Evolutionary conservation across 2,888 invertebrate genomes (phyloP), one percentile per base, ranked within the genome.

Genomic region (Eupithecia subumbrata): DNA sequence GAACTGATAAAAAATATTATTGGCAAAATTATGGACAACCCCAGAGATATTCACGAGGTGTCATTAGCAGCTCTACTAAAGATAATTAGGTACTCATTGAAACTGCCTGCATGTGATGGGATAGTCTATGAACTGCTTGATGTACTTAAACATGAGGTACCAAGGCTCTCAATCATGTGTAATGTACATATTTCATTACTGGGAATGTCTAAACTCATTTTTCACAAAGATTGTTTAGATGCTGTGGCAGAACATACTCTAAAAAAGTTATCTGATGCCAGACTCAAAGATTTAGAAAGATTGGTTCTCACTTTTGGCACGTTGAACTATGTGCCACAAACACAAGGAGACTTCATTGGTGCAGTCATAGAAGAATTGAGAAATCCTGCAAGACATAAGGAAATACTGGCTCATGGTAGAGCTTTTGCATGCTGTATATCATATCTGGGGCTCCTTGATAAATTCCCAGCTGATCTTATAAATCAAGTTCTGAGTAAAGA

Each of bases 261-360:
- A 12, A 82, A 88, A 4, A 89, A 95, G 43, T 85, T 97, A 0
- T 79, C 91, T 3, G 71, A 85, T 5, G 88, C 95, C 0, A 95
- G 97, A 78, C 69, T 97, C 0, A 98, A 98, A 90, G 98, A 98
- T 85, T 90, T 98, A 45, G 98, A 98, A 89, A 95, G 97, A 82
- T 89, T 97, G 12, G 89, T 96, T 5, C 93, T 97, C 77, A 95
- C 95, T 0, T 95, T 96, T 84, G 95, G 96, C 3, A 95, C 96
- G 84, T 97, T 96, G 80, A 95, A 96, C 86, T 95, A 94, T 73
- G 88, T 90, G 76, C 96, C 96, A 18, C 82, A 92, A 71, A 95
- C 93, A n/a, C 81, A 86, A 78, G 83, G 87, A 68, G 86, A 87
- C 74, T 91, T 94, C 71, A 88, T 91, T 76, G 85, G 92, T 16